Conservation (phyloP, 2,113 vertebrate genomes). For the Syngnathus scovelli region DNA sequence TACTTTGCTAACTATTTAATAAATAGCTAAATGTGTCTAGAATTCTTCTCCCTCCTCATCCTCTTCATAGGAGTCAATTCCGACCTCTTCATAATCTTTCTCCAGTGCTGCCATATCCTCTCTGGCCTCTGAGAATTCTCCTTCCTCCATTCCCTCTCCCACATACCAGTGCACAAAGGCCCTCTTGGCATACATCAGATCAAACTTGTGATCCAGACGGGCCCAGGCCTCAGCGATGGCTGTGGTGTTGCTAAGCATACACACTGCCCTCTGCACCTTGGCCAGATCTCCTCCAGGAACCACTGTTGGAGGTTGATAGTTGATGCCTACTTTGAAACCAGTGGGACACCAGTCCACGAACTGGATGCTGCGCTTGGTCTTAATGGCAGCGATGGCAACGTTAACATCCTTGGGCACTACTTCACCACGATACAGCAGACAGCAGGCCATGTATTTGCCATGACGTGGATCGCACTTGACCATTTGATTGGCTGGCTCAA, state of each 20-base stretch:
- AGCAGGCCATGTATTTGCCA: constrained; percentile 80
- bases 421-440: constrained; percentile 74
- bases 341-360: constrained; percentile 83
- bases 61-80: constrained; percentile 60
- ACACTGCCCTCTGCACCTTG: constrained; percentile 77
- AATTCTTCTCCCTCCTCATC: constrained; percentile 62
- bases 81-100: constrained; percentile 69
- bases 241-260: constrained; percentile 82
- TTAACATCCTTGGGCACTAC: constrained; percentile 77
- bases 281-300: constrained; percentile 79
- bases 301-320: constrained; percentile 79
- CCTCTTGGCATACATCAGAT: constrained; percentile 80
- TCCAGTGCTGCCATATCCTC: constrained; percentile 68
- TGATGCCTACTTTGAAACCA: constrained; percentile 81
- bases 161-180: constrained; percentile 82
- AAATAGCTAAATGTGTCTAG: constrained; percentile 29
- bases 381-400: constrained; percentile 71
- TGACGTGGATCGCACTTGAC: constrained; percentile 83
- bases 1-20: background rate
- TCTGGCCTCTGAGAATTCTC: constrained; percentile 67
- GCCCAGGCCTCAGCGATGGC: constrained; percentile 83
- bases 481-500: constrained; percentile 86
- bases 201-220: constrained; percentile 80
- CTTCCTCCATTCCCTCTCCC: constrained; percentile 81
- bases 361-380: constrained; percentile 80